These are phyloP conservation scores for Nomada flava DNA, from an alignment of 2,888 invertebrate genomes.

Conservation along the genomic window DNA sequence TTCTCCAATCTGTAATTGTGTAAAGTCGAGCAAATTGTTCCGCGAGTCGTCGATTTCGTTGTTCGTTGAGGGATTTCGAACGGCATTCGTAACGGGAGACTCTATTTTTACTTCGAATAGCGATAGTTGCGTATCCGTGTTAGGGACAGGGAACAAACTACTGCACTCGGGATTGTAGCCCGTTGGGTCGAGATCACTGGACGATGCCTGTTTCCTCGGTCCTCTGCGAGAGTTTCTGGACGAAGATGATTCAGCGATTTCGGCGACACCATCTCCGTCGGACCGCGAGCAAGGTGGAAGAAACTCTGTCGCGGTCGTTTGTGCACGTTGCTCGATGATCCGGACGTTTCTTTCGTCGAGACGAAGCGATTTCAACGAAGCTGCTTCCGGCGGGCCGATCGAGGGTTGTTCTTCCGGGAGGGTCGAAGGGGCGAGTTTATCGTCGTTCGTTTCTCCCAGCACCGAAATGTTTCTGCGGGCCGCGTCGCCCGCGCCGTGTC, in stretches of 20 bases:
- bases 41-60: background rate
- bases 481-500: background rate
- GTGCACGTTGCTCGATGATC: background rate
- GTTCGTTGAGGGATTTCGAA: background rate
- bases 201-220: too few species aligned
- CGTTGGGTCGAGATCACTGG: background rate
- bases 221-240: background rate
- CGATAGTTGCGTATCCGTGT: slow-evolving; percentile 51
- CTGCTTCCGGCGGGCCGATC: background rate
- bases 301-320: too few species aligned
- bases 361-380: background rate
- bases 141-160: background rate
- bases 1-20: background rate
- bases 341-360: background rate
- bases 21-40: background rate
- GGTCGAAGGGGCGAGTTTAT: background rate
- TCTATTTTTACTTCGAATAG: slow-evolving; percentile 72
- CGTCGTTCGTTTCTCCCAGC: background rate
- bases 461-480: background rate
- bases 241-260: background rate
- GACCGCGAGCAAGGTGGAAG: background rate
- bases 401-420: background rate
- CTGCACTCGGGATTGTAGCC: background rate
- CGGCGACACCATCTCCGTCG: too few species aligned
- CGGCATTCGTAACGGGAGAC: slow-evolving; percentile 55